Evolutionary conservation across 2,888 invertebrate species (phyloP), one percentile per base, ranked within the genome.

Genomic region (Melanophora roralis): DNA sequence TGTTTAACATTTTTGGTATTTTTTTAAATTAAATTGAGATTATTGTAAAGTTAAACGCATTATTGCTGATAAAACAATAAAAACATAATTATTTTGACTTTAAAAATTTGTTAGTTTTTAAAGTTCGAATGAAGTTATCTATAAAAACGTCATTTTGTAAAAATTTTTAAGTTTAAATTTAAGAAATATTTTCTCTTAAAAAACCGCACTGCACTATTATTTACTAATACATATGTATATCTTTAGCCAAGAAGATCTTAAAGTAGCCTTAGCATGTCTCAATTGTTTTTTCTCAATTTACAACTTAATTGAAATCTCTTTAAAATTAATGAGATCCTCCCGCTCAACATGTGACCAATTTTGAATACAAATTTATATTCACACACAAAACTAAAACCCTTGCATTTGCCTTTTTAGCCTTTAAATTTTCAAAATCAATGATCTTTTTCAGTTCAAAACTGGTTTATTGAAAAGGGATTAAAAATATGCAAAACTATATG

Each of bases 251-350:
- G 6, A 27, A 27, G 27, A 5, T 27, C 4, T 45, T 78, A 55
- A 73, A 73, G 68, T 78, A 68, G 40, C 40, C 78, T 21, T 67
- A 71, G 71, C 55, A 53, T 72, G 71, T 51, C 47, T 59, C 75
- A 69, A 72, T 88, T 88, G 88, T 87, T 86, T 83, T 82, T 82
- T 84, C 84, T 86, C 86, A 86, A 88, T 87, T 87, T 87, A 86
- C 83, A 84, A 85, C 86, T 85, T 88, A 86, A 87, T 88, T 87
- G 84, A 87, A 87, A 88, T 87, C 87, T 86, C 84, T 87, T 88
- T 84, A 86, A 87, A 86, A 51, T 85, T 86, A 88, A 88, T 87
- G 85, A 86, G 86, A 88, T 82, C 76, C 78, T 77, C 68, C 77
- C 62, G 80, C 62, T 59, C 60, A 67, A 36, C 36, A 43, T 43